Evolutionary conservation across 2,888 invertebrate genomes (phyloP).

Genomic region (Adineta ricciae): DNA sequence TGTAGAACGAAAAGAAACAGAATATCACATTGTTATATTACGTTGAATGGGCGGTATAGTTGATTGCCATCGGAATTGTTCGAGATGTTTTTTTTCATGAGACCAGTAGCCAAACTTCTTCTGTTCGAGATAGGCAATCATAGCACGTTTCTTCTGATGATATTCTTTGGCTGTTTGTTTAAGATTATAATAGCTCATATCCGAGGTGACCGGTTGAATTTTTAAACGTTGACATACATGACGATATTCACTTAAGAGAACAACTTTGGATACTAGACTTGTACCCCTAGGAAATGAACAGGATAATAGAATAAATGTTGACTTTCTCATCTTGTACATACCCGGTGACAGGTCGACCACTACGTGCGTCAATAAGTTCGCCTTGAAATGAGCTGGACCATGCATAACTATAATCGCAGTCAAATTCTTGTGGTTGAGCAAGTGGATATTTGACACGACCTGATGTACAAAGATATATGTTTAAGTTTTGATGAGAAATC

Average conservation of each 20-base stretch:
- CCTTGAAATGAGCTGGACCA: not conserved
- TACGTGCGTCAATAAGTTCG: not conserved
- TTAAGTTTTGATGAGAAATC: not conserved
- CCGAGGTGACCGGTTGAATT: not conserved
- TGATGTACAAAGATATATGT: not conserved
- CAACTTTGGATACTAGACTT: constrained; percentile 10
- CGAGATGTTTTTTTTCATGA: constrained; percentile 5
- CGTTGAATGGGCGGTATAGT: not conserved
- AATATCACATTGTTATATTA: constrained; percentile 14
- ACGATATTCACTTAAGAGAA: not conserved
- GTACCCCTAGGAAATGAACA: no score
- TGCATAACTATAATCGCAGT: constrained; percentile 12
- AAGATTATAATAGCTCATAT: not conserved
- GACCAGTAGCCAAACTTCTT: not conserved
- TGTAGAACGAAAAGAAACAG: not conserved
- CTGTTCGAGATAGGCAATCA: not conserved
- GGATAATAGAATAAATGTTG: no score
- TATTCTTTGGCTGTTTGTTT: constrained; percentile 7
- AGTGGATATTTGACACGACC: constrained; percentile 15
- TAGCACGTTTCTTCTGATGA: not conserved
- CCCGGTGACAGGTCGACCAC: not conserved
- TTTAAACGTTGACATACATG: not conserved
- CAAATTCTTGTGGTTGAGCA: not conserved
- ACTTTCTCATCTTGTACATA: not conserved
- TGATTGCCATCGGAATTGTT: constrained; percentile 16